Conservation (phyloP, 2,888 invertebrate genomes). For the Apamea monoglypha region DNA sequence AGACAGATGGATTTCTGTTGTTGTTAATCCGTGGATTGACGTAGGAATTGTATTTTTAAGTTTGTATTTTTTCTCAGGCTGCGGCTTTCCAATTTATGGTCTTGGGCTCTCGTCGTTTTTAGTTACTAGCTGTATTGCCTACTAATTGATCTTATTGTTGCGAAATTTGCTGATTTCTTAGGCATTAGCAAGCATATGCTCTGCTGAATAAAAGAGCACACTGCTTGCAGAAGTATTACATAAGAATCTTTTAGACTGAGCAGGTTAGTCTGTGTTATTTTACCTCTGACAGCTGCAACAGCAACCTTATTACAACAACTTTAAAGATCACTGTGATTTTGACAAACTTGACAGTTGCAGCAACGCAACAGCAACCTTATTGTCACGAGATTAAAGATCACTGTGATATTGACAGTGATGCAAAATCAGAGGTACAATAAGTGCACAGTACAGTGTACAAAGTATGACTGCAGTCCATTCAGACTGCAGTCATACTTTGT, state of each 20-base stretch:
- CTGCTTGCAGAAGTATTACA: not conserved
- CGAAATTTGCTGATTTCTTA: not conserved
- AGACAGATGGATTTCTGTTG: slow-evolving; percentile 38
- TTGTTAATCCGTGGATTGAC: slow-evolving; percentile 32
- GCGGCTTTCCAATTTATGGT: slow-evolving; percentile 4
- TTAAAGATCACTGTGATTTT: no score
- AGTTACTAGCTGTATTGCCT: not conserved
- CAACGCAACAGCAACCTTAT: no score
- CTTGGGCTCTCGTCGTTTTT: not conserved
- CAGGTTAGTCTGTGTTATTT: not conserved
- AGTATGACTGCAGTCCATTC: not conserved
- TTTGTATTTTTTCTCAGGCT: slow-evolving; percentile 13
- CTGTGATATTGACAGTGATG: no score
- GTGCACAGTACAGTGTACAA: no score
- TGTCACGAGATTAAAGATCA: no score
- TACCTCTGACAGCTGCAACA: not conserved
- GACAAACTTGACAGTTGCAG: no score
- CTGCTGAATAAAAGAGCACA: not conserved
- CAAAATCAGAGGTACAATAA: no score
- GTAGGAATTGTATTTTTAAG: slow-evolving; percentile 27
- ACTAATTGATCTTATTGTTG: not conserved
- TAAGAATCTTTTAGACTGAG: not conserved
- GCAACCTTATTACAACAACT: no score
- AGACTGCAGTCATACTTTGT: not conserved
- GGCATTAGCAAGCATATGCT: not conserved